These are phyloP conservation scores for Chionomys nivalis DNA, from an alignment of 2,113 vertebrate genomes.

Conservation along the genomic window DNA sequence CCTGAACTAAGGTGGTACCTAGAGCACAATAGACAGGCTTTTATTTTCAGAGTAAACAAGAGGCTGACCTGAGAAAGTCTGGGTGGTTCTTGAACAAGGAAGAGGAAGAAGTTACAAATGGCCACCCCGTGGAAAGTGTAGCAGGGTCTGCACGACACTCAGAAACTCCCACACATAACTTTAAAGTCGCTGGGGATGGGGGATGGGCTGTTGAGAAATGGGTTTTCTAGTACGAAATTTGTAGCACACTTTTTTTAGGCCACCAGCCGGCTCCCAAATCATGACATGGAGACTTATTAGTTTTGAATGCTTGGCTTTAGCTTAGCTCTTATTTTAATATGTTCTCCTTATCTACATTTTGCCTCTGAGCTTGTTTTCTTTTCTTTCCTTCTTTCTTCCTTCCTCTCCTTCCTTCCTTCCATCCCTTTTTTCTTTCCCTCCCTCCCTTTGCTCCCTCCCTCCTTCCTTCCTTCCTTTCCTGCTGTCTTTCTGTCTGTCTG, in stretches of 20 bases:
- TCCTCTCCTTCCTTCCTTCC: no score
- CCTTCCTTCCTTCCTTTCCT: not conserved
- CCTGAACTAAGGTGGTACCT: not conserved
- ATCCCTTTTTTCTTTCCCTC: no score
- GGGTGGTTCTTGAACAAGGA: not conserved
- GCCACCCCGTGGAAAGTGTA: not conserved
- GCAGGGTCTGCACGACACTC: not conserved
- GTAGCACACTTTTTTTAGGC: not conserved
- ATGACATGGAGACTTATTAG: not conserved
- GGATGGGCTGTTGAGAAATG: not conserved
- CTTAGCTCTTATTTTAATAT: not conserved
- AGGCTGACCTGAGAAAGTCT: not conserved
- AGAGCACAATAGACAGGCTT: not conserved
- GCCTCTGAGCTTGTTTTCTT: not conserved
- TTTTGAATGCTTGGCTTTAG: not conserved
- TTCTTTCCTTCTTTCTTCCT: no score
- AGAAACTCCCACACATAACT: not conserved
- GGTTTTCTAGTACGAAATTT: not conserved
- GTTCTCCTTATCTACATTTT: not conserved
- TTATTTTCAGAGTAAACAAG: not conserved
- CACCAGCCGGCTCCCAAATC: not conserved
- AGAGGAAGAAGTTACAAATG: not conserved
- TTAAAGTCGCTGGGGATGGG: not conserved
- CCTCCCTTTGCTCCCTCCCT: no score
- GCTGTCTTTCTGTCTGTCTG: not conserved